Evolutionary conservation across 1,140 invertebrate genomes (phyloP).

Genomic region (Aphelenchoides besseyi): DNA sequence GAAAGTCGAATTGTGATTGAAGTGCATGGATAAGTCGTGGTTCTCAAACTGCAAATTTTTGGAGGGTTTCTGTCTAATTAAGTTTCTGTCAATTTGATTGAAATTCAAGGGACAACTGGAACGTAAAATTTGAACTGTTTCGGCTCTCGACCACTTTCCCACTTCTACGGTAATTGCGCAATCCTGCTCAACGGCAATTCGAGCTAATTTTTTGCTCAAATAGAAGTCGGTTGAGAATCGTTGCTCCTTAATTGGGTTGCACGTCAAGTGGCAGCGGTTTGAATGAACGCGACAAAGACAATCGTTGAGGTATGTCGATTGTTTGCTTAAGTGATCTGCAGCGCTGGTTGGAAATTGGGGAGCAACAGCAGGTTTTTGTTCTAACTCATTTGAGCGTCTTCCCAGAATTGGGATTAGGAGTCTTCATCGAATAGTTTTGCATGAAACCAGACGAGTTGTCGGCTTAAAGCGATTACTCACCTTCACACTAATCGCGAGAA

Average conservation of each 20-base stretch:
- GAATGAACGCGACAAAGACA: background rate
- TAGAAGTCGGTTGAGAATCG: background rate
- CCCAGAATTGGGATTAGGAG: too few relatives aligned
- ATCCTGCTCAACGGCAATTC: background rate
- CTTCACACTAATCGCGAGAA: constrained; percentile 2
- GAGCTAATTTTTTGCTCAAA: background rate
- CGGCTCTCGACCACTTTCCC: background rate
- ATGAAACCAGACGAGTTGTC: background rate
- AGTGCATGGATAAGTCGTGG: background rate
- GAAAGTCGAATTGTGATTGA: background rate
- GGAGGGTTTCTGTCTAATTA: background rate
- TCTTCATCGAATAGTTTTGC: too few relatives aligned
- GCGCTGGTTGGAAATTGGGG: too few relatives aligned
- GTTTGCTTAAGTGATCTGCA: background rate
- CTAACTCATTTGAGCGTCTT: too few relatives aligned
- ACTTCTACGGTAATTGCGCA: background rate
- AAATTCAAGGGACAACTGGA: background rate
- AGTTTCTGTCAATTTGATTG: background rate
- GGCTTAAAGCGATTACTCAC: background rate
- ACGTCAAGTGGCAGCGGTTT: background rate
- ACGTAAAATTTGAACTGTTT: background rate
- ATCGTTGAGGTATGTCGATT: background rate
- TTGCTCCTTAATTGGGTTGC: background rate
- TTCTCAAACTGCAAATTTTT: too few relatives aligned
- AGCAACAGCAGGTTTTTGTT: too few relatives aligned